These are phyloP conservation scores for Spodoptera litura DNA, from an alignment of 1,140 invertebrate genomes.

Conservation along the genomic window DNA sequence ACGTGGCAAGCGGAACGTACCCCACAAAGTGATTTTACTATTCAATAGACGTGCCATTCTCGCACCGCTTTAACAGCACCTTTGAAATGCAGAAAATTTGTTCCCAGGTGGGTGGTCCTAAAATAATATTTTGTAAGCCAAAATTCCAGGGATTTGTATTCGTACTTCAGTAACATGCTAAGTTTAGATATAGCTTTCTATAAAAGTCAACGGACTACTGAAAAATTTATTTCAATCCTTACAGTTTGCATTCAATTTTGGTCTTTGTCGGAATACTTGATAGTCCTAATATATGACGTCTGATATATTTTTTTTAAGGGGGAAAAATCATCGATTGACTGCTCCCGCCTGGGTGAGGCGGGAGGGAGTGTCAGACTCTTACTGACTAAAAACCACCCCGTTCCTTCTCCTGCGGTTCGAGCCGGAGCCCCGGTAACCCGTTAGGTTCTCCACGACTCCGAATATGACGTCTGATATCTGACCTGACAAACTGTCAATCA, in stretches of 20 bases:
- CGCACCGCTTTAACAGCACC: too few species aligned
- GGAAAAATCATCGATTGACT: too few species aligned
- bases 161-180: constrained; percentile 2
- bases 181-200: background rate
- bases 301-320: background rate
- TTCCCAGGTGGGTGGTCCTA: background rate
- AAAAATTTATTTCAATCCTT: background rate
- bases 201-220: background rate
- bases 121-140: constrained; percentile 5
- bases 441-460: too few species aligned
- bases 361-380: too few species aligned
- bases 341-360: too few species aligned
- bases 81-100: background rate
- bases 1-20: too few species aligned
- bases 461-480: background rate
- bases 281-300: background rate
- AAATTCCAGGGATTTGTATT: background rate
- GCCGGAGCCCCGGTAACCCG: too few species aligned
- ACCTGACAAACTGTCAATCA: background rate
- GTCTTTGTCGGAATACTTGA: background rate
- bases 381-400: too few species aligned
- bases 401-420: too few species aligned
- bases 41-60: too few species aligned
- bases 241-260: background rate
- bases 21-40: too few species aligned